Evolutionary conservation across 2,113 vertebrate genomes (phyloP).

Genomic region (Rhinopomastus cyanomelas): DNA sequence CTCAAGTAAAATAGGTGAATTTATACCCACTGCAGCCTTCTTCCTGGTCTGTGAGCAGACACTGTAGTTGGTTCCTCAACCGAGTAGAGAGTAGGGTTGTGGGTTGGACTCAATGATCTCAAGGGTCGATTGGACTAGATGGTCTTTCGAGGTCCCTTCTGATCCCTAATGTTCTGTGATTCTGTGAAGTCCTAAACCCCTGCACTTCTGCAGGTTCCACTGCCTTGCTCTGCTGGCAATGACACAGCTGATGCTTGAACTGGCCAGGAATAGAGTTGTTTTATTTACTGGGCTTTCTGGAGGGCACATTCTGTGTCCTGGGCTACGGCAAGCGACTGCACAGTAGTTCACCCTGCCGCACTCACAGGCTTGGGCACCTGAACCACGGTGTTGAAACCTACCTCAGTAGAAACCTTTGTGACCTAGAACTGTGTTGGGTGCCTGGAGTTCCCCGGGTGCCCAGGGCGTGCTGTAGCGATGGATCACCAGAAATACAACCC

Average conservation of each 20-base stretch:
- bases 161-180: too few relatives aligned
- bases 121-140: too few relatives aligned
- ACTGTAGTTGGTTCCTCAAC: neutral
- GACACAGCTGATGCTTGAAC: conserved; percentile 40
- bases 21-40: neutral
- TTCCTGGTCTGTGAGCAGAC: neutral
- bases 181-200: conserved; percentile 21
- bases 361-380: neutral
- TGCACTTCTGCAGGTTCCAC: conserved; percentile 12
- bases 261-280: conserved; percentile 29
- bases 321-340: neutral
- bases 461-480: neutral
- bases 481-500: conserved; percentile 51
- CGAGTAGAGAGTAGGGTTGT: too few relatives aligned
- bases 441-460: neutral
- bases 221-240: conserved; percentile 29
- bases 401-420: neutral
- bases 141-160: too few relatives aligned
- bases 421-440: neutral
- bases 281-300: conserved; percentile 1
- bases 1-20: neutral
- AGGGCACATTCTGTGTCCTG: neutral
- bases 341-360: neutral
- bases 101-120: too few relatives aligned
- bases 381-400: neutral